Percentiles rank a stretch among this genome's conserved stretches.
These are phyloP conservation scores for Eriocheir sinensis DNA, from an alignment of 1,140 invertebrate genomes.

Conservation along the genomic window DNA sequence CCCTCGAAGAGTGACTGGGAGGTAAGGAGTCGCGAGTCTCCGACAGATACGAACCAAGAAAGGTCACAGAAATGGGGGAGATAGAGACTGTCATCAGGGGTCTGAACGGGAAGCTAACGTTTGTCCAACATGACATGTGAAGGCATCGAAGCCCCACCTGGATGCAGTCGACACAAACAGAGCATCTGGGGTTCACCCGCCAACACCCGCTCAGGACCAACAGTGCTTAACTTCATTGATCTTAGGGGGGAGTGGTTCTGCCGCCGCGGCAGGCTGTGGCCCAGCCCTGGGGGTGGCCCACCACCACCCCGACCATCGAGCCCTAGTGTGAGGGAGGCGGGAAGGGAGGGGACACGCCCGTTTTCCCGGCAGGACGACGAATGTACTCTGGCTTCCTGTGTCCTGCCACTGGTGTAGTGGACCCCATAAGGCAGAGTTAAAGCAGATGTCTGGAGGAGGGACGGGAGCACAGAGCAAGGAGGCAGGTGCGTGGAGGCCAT, in stretches of 20 bases:
- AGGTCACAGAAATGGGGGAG: background rate
- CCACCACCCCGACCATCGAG: background rate
- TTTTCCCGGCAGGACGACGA: background rate
- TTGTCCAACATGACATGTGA: too few species aligned
- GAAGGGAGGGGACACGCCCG: background rate
- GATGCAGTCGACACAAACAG: background rate
- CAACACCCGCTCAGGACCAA: constrained; percentile 19
- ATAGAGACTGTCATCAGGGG: background rate
- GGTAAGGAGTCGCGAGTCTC: background rate
- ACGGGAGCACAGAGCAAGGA: background rate
- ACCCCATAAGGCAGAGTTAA: background rate
- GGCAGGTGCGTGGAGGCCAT: background rate
- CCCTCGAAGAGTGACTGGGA: background rate
- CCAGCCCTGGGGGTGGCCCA: background rate
- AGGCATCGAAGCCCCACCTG: too few species aligned
- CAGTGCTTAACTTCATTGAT: constrained; percentile 24
- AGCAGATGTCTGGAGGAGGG: background rate
- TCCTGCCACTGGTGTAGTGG: background rate
- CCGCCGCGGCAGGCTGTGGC: background rate
- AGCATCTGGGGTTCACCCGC: constrained; percentile 1
- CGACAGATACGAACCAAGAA: background rate
- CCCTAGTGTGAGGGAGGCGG: background rate
- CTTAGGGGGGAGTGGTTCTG: constrained; percentile 9
- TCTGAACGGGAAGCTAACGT: too few species aligned
- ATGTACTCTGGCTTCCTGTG: background rate